Evolutionary conservation across 2,797 vertebrate genomes (phyloP).

Genomic region (Diplodus sargus): DNA sequence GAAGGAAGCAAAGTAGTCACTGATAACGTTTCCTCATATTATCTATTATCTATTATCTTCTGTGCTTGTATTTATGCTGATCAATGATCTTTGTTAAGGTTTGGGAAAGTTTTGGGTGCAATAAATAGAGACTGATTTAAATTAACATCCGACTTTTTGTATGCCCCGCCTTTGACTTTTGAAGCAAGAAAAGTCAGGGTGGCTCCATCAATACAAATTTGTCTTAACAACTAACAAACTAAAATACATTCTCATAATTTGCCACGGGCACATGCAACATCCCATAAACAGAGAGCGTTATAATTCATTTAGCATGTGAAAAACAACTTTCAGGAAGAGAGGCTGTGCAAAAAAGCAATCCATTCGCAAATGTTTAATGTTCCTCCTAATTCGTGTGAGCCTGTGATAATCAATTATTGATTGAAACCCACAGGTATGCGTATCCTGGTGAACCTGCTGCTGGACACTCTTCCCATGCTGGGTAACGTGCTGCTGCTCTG

Average conservation of each 20-base stretch:
- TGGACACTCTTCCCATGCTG: conserved; percentile 98
- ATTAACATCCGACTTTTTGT: no score
- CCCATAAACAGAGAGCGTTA: no score
- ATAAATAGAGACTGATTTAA: neutral
- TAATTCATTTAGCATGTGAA: neutral
- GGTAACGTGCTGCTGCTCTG: conserved; percentile 97
- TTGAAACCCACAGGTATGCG: conserved; percentile 87
- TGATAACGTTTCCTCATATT: neutral
- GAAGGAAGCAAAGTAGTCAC: neutral
- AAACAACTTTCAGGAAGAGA: neutral
- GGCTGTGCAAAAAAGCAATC: conserved; percentile 1
- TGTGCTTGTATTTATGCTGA: neutral
- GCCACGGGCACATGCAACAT: neutral
- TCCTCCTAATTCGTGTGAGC: neutral
- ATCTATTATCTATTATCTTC: neutral
- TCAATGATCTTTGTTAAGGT: neutral
- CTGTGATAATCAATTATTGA: conserved; percentile 14
- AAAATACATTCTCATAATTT: neutral
- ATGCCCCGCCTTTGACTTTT: no score
- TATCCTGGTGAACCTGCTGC: conserved; percentile 97
- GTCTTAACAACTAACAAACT: neutral
- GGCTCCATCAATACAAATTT: no score
- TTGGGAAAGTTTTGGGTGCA: no score
- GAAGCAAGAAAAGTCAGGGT: no score
- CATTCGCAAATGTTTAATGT: conserved; percentile 17